These are phyloP conservation scores for Eilema caniola DNA, from an alignment of 2,888 invertebrate genomes.

Conservation along the genomic window DNA sequence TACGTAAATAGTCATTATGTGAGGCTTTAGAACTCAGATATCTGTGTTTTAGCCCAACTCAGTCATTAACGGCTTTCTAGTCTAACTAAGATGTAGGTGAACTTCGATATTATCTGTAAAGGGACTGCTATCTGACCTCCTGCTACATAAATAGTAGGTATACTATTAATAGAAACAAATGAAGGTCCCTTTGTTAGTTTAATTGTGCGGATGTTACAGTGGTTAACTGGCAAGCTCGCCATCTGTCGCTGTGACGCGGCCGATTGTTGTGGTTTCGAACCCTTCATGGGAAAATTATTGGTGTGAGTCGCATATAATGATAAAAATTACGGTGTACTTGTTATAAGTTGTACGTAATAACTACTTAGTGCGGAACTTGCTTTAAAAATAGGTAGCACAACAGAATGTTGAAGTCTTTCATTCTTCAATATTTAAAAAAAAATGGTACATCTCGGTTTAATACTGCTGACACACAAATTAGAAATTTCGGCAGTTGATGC, in stretches of 20 bases:
- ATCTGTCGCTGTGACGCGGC: neutral
- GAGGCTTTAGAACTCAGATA: too few relatives aligned
- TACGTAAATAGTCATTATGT: too few relatives aligned
- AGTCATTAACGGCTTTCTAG: too few relatives aligned
- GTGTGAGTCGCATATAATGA: conserved; percentile 4
- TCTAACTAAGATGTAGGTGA: too few relatives aligned
- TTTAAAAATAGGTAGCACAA: neutral
- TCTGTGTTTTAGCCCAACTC: too few relatives aligned
- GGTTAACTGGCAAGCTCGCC: neutral
- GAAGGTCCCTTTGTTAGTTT: neutral
- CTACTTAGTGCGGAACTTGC: neutral
- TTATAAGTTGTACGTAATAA: neutral
- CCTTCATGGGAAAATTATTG: conserved; percentile 4
- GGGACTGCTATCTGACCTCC: too few relatives aligned
- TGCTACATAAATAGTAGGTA: too few relatives aligned
- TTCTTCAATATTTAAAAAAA: neutral
- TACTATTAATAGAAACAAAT: neutral
- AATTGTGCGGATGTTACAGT: neutral
- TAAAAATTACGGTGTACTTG: neutral
- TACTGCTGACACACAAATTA: too few relatives aligned
- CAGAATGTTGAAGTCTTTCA: neutral
- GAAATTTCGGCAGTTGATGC: too few relatives aligned
- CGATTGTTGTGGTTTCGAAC: conserved; percentile 1
- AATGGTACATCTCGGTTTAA: too few relatives aligned
- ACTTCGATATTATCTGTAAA: too few relatives aligned